These are phyloP conservation scores for Spermophilus dauricus DNA, from an alignment of 2,113 vertebrate species.

Conservation along the genomic window DNA sequence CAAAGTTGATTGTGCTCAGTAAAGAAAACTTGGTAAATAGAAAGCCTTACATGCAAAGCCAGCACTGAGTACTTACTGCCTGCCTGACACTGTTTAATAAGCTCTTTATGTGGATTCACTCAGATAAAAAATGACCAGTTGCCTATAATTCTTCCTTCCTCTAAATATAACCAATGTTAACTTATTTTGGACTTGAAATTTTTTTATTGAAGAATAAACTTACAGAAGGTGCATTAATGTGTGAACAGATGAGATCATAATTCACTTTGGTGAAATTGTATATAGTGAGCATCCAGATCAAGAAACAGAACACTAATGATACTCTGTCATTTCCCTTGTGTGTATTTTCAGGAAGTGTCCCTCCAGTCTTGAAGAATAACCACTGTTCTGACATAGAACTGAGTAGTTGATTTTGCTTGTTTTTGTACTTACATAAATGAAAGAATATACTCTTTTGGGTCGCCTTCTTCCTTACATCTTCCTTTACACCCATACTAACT, in stretches of 20 bases:
- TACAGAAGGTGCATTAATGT: not conserved
- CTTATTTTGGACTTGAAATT: not conserved
- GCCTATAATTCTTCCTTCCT: not conserved
- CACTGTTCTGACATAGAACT: not conserved
- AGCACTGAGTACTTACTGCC: not conserved
- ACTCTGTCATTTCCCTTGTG: not conserved
- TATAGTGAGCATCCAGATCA: not conserved
- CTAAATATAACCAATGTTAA: not conserved
- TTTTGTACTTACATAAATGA: not conserved
- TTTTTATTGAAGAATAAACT: conserved; percentile 12
- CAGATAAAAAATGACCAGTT: not conserved
- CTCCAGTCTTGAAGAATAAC: not conserved
- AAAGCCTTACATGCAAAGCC: not conserved
- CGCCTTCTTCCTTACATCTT: not conserved
- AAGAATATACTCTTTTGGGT: not conserved
- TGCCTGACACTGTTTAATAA: not conserved
- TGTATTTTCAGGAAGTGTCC: not conserved
- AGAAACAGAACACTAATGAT: not conserved
- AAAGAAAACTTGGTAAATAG: not conserved
- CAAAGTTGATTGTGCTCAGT: not conserved
- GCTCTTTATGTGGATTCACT: not conserved
- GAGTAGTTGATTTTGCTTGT: not conserved
- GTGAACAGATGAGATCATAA: not conserved
- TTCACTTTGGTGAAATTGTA: not conserved
- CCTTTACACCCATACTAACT: not conserved